A percentile compares a stretch with the other conserved stretches of the same genome.
phyloP scores from a whole-genome alignment of 2,113 vertebrate genomes.

The Oncorhynchus keta region DNA sequence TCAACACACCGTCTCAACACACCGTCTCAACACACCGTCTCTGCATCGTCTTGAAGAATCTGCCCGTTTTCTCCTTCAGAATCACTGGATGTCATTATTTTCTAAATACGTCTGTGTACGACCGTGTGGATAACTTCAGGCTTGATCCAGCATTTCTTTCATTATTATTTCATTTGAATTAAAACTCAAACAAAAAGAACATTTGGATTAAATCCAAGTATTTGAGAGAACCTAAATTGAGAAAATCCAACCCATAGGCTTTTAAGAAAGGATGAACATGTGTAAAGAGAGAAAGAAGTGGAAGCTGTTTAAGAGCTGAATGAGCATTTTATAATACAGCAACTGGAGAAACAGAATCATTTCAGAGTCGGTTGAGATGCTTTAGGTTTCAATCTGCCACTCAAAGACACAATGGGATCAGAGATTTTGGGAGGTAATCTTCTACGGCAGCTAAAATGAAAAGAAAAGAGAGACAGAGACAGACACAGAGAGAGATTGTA shows the following conservation, averaged over 20 bases:
- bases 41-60: background rate
- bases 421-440: slow-evolving; percentile 9
- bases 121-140: background rate
- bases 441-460: slow-evolving; percentile 22
- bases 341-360: slow-evolving; percentile 17
- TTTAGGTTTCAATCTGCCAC: slow-evolving; percentile 31
- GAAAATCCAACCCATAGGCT: too few relatives aligned
- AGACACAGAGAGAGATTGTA: background rate
- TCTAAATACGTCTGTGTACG: background rate
- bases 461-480: background rate
- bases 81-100: slow-evolving; percentile 33
- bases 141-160: background rate
- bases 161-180: too few relatives aligned
- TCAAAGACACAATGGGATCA: slow-evolving; percentile 34
- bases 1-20: too few relatives aligned
- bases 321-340: slow-evolving; percentile 13
- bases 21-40: background rate
- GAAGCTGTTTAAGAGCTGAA: too few relatives aligned
- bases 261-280: too few relatives aligned
- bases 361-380: slow-evolving; percentile 23
- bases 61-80: background rate
- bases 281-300: too few relatives aligned
- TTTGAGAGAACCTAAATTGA: too few relatives aligned
- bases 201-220: too few relatives aligned
- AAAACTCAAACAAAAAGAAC: too few relatives aligned